phyloP scores from a whole-genome alignment of 2,888 invertebrate species.

The Adelognathus sp. region DNA sequence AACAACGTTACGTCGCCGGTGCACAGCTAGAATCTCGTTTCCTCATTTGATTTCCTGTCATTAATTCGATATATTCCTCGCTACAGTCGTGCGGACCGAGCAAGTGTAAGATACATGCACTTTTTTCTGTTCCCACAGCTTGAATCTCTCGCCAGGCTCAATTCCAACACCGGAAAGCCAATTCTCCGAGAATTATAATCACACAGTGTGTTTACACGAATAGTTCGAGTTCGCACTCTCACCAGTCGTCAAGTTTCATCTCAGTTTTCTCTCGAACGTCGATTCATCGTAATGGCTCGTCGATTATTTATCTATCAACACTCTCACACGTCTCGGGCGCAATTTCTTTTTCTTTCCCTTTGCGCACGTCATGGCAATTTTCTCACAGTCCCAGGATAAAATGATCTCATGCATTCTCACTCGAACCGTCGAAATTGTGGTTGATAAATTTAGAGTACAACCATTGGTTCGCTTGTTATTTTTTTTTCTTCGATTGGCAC shows the following conservation, averaged over 20 bases:
- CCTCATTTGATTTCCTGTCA: conserved; percentile 58
- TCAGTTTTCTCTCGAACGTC: neutral
- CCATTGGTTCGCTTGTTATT: too few species aligned
- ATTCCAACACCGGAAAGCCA: conserved; percentile 15
- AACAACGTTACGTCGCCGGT: conserved; percentile 46
- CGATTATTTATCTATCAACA: conserved; percentile 6
- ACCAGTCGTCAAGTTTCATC: conserved; percentile 3
- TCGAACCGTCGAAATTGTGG: too few species aligned
- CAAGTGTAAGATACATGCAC: conserved; percentile 8
- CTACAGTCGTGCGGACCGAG: neutral
- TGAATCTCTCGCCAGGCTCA: neutral
- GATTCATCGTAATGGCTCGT: conserved; percentile 10
- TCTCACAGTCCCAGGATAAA: too few species aligned
- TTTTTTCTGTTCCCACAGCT: conserved; percentile 16
- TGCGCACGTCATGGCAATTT: too few species aligned
- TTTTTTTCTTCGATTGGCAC: too few species aligned
- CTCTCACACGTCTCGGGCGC: neutral
- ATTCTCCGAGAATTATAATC: neutral
- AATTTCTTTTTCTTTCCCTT: neutral
- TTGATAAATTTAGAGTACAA: too few species aligned
- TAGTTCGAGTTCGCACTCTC: neutral
- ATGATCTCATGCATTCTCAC: too few species aligned
- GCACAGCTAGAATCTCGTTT: conserved; percentile 40
- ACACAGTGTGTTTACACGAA: neutral
- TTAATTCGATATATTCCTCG: conserved; percentile 38